A percentile compares a stretch with the other conserved stretches of the same genome.
Evolutionary conservation across 2,113 vertebrate genomes (phyloP).

Genomic region (Elgaria multicarinata): DNA sequence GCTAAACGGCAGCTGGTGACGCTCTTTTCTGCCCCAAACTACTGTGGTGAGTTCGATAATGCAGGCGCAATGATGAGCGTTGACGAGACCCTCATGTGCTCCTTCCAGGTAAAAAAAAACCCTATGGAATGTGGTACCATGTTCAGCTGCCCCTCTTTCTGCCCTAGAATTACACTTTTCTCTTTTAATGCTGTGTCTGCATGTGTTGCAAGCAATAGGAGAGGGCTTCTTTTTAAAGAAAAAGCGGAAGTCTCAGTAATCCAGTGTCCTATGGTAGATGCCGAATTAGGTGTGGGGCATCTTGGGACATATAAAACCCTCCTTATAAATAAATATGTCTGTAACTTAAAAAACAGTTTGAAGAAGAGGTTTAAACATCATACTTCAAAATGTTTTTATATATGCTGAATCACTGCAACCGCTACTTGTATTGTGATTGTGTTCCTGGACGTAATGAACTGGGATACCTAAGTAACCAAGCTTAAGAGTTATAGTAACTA

Average conservation of each 20-base stretch:
- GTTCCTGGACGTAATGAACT: neutral
- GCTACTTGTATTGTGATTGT: neutral
- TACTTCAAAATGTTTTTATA: neutral
- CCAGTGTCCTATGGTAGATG: neutral
- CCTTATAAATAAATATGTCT: neutral
- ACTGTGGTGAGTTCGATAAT: conserved; percentile 97
- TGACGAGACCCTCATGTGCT: conserved; percentile 96
- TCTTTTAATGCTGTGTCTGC: neutral
- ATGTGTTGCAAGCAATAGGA: too few relatives aligned
- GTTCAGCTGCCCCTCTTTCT: neutral
- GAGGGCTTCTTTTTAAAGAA: neutral
- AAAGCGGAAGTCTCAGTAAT: neutral
- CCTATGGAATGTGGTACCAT: neutral
- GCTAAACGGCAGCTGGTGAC: conserved; percentile 97
- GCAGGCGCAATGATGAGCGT: conserved; percentile 98
- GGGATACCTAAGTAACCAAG: neutral
- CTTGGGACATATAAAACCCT: neutral
- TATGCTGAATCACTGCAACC: neutral
- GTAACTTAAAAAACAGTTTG: neutral
- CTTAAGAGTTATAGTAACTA: neutral
- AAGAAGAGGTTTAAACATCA: neutral
- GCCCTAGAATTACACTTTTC: neutral
- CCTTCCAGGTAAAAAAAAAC: conserved; percentile 92
- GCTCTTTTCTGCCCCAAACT: conserved; percentile 96
- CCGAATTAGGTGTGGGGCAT: neutral